These are phyloP conservation scores for Eudasyphora cyanicolor DNA, from an alignment of 2,888 invertebrate genomes.

Conservation along the genomic window DNA sequence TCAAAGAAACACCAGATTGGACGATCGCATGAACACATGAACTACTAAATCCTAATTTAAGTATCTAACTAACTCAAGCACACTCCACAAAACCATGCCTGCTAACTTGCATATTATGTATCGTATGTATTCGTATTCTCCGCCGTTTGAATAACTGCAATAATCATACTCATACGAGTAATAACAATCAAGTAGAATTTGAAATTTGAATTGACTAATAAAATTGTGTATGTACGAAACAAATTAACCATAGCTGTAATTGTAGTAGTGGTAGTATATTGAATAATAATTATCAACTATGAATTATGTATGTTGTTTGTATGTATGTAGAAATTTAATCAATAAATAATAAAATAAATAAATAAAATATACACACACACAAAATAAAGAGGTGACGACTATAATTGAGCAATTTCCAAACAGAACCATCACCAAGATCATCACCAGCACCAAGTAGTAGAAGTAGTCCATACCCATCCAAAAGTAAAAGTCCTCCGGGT, in stretches of 20 bases:
- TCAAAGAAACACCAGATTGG: conserved; percentile 16
- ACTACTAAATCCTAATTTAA: not conserved
- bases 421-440: conserved; percentile 67
- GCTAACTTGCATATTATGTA: conserved; percentile 21
- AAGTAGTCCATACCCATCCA: conserved; percentile 67
- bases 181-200: not conserved
- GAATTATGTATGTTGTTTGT: conserved; percentile 22
- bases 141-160: conserved; percentile 5
- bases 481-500: conserved; percentile 64
- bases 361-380: conserved; percentile 1
- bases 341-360: not conserved
- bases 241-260: conserved; percentile 8
- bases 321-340: conserved; percentile 13
- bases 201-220: not conserved
- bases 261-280: not conserved
- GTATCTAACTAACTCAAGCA: conserved; percentile 20
- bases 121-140: not conserved
- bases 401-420: conserved; percentile 64
- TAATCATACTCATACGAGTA: not conserved
- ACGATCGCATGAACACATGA: conserved; percentile 3
- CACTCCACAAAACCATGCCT: not conserved
- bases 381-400: conserved; percentile 11
- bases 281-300: not conserved
- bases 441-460: conserved; percentile 70
- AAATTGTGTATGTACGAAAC: no score